Evolutionary conservation across 2,113 vertebrate species (phyloP).

Genomic region (Datnioides undecimradiatus): DNA sequence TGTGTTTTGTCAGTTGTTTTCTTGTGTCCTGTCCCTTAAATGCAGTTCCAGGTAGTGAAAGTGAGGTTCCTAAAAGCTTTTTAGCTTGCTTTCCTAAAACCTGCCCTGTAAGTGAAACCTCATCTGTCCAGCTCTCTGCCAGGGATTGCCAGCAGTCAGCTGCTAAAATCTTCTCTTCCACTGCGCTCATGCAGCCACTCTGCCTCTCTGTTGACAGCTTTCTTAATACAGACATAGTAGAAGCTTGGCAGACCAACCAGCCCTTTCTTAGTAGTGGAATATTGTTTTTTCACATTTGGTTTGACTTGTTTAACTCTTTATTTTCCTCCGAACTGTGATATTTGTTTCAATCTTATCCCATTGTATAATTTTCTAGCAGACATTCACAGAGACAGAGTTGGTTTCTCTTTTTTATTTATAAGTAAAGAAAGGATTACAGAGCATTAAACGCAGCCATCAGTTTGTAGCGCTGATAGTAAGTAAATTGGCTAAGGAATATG

Average conservation of each 20-base stretch:
- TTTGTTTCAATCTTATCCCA: slow-evolving; percentile 2
- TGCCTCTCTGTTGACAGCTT: slow-evolving; percentile 33
- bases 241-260: background rate
- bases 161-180: slow-evolving; percentile 40
- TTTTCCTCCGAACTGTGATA: slow-evolving; percentile 5
- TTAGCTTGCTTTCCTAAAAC: slow-evolving; percentile 42
- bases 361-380: background rate
- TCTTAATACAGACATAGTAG: slow-evolving; percentile 16
- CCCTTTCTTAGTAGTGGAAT: slow-evolving; percentile 1
- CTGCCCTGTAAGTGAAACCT: slow-evolving; percentile 64
- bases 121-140: slow-evolving; percentile 55
- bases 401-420: slow-evolving; percentile 14
- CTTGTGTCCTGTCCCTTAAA: background rate
- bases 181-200: slow-evolving; percentile 13
- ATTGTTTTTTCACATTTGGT: slow-evolving; percentile 5
- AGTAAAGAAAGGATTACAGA: slow-evolving; percentile 8
- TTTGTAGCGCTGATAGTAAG: slow-evolving; percentile 17
- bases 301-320: background rate
- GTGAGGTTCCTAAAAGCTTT: background rate
- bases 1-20: background rate
- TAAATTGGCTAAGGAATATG: slow-evolving; percentile 41
- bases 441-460: slow-evolving; percentile 3
- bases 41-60: slow-evolving; percentile 23
- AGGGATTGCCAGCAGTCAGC: slow-evolving; percentile 48
- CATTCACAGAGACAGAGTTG: background rate